Evolutionary conservation across 1,140 invertebrate genomes (phyloP), one percentile per base, ranked within the genome.

Genomic region (Dolichoris vasculosae): DNA sequence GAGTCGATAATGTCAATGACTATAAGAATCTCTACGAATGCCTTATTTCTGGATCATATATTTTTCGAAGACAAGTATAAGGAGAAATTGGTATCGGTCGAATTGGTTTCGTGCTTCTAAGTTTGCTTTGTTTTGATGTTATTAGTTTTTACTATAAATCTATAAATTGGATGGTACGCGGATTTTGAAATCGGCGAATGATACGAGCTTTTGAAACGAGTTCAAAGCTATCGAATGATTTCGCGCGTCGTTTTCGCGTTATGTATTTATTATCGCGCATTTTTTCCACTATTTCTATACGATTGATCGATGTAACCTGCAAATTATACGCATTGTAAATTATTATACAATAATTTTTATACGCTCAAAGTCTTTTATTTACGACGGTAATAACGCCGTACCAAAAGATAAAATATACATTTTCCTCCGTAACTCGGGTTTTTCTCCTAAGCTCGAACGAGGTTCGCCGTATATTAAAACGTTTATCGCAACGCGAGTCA

Each of bases 1-100:
- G 30, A 55, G 63, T 23, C 26, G 76, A 63, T 46, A 73, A 63
- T 73, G 67, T 79, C 77, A 85, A 73, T 85, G 43, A 80, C 51
- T 80, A 67, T 38, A 63, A 38, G 48, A 78, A 84, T 38, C 82
- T 63, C 20, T 51, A 6, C 4, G 23, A 15, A 26, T 20, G 17
- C 23, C 1, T 73, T 35, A 43, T 26, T 7, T 26, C 6, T 38
- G 20, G 0, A 13, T 73, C 30, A 38, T 4, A 13, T 59, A 59
- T 3, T 59, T 13, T 59, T 59, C 26, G 55, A 26, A 26, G 23
- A 26, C 3, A 26, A 3, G 13, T 7, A 59, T 1, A 23, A 26
- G 26, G 23, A 26, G 55, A 2, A 26, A 26, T 51, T 17, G 55
- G 55, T 3, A 23, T 59, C n/a, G n/a, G n/a, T n/a, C n/a, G n/a